phyloP scores from a whole-genome alignment of 2,797 vertebrate species.

The Cichlasoma orientale region DNA sequence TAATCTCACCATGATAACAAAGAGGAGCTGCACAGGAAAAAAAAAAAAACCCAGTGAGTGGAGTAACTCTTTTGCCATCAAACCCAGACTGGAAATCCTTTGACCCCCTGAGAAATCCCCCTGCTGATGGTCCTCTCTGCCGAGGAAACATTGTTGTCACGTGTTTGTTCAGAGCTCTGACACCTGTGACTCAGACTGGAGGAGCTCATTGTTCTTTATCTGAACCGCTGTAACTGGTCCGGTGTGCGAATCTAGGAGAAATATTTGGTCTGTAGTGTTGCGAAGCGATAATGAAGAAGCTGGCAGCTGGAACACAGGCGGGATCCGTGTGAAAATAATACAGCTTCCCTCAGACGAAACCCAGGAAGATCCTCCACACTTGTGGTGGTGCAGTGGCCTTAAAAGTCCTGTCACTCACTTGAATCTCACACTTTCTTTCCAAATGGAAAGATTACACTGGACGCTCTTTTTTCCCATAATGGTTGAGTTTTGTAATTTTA shows the following conservation, averaged over 20 bases:
- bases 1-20: conserved; percentile 74
- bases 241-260: conserved; percentile 53
- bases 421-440: background rate
- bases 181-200: conserved; percentile 64
- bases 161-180: conserved; percentile 77
- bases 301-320: conserved; percentile 31
- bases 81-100: conserved; percentile 72
- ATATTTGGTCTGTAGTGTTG: conserved; percentile 61
- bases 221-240: conserved; percentile 48
- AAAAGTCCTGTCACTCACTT: background rate
- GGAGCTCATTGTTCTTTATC: conserved; percentile 70
- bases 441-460: background rate
- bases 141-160: conserved; percentile 55
- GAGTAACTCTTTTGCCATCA: conserved; percentile 49
- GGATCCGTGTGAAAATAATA: conserved; percentile 56
- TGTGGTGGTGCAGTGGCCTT: conserved; percentile 6
- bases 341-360: conserved; percentile 25
- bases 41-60: conserved; percentile 29
- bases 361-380: background rate
- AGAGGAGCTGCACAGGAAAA: conserved; percentile 57
- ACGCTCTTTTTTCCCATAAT: background rate
- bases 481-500: background rate
- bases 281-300: conserved; percentile 45
- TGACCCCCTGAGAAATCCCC: conserved; percentile 28
- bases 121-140: conserved; percentile 38